Base-by-base conservation (phyloP, 2,888 invertebrate species). In the Andricus curvator region DNA sequence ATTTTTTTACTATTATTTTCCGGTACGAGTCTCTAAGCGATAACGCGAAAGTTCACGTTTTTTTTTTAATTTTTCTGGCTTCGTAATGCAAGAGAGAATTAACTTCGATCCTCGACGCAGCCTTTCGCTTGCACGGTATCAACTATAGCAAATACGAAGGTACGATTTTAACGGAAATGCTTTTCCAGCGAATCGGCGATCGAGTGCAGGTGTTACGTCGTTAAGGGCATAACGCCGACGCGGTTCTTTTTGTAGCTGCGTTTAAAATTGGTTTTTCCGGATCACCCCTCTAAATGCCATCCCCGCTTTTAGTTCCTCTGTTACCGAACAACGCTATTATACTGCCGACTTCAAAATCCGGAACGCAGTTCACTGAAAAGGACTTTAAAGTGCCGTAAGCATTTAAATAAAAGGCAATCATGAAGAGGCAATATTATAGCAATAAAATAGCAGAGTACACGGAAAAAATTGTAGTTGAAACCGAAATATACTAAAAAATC, bases 141-240 rank as follows among this genome's bases (percentile, higher is more conserved):
- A 29, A 62, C 25, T 62, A 15, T 17, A 25, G 25, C 4, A 29
- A 25, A 62, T 62, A 62, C 25, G 62, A 62, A 62, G 62, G 62
- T 25, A 25, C 15, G 62, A 62, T 62, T 62, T 22, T 17, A 62
- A 25, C 25, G 22, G 15, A 29, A 62, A 62, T 62, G 62, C 15
- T 25, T 62, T 62, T 62, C 25, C 25, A 29, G 62, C 15, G 25
- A 62, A 62, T 62, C 62, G 62, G 13, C 62, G 1, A 62, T 62
- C 22, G 25, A 62, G 62, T 25, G 25, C 62, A 62, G 62, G 62
- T 62, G 62, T 62, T 62, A 60, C 22, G 62, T 62, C 62, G 62
- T 62, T 62, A 62, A 62, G 15, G 62, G 62, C 22, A 11, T 60
- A 60, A 22, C 60, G 60, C 9, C 60, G 60, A 60, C 3, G 60